phyloP scores from a whole-genome alignment of 2,888 invertebrate species.

The Marasmarcha lunaedactyla region DNA sequence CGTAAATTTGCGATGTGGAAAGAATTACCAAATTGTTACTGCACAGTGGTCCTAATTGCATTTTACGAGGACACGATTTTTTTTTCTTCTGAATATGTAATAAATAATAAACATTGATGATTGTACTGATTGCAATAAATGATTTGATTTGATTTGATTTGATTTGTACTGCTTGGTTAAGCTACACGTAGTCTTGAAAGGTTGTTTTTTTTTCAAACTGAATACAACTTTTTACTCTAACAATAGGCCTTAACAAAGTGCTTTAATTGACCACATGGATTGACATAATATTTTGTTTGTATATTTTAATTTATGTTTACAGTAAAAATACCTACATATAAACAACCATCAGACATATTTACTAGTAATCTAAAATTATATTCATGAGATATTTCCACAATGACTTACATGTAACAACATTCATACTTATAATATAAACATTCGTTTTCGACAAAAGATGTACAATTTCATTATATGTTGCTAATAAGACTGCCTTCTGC shows the following conservation, averaged over 20 bases:
- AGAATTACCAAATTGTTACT: no score
- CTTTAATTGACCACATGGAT: constrained; percentile 60
- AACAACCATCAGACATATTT: constrained; percentile 61
- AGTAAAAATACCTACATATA: constrained; percentile 26
- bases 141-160: no score
- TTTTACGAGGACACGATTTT: no score
- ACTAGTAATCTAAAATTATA: constrained; percentile 44
- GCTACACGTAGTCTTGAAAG: no score
- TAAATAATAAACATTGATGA: no score
- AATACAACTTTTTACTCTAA: constrained; percentile 14
- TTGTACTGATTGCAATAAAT: no score
- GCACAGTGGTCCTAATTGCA: no score
- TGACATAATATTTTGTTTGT: constrained; percentile 40
- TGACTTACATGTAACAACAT: constrained; percentile 29
- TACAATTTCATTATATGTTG: constrained; percentile 8
- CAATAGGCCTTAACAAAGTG: constrained; percentile 41
- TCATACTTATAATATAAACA: constrained; percentile 26
- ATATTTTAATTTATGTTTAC: constrained; percentile 22
- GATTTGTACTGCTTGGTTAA: no score
- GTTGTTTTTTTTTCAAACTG: no score
- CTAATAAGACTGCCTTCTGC: constrained; percentile 1
- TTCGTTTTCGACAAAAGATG: constrained; percentile 11
- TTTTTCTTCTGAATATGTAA: no score
- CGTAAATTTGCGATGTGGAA: no score
- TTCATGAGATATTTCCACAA: constrained; percentile 46